Conservation (phyloP, 2,797 vertebrate species). For the Anableps anableps region DNA sequence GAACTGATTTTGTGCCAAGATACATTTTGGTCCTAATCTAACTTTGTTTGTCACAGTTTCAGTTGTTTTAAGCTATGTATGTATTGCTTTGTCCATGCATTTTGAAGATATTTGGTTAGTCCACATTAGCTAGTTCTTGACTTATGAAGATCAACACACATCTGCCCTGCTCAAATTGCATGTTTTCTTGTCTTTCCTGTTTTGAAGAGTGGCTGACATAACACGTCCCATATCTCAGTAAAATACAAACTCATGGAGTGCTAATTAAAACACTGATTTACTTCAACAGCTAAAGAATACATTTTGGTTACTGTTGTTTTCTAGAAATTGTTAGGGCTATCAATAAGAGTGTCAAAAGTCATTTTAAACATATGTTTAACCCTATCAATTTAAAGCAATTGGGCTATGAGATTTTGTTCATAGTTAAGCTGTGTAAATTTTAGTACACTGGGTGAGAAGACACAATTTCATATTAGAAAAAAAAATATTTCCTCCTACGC, state of each 20-base stretch:
- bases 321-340: neutral
- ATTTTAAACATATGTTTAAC: neutral
- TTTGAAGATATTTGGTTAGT: neutral
- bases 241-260: neutral
- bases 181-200: neutral
- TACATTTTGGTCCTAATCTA: too few species aligned
- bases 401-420: neutral
- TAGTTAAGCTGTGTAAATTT: neutral
- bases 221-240: neutral
- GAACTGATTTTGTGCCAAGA: too few species aligned
- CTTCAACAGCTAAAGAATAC: neutral
- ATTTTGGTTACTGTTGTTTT: neutral
- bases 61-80: neutral
- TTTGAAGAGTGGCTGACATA: neutral
- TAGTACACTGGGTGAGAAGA: conserved; percentile 2
- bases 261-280: neutral
- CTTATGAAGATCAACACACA: neutral
- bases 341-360: too few species aligned
- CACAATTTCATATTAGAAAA: too few species aligned
- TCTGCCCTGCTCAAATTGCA: too few species aligned
- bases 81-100: neutral
- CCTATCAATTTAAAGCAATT: neutral
- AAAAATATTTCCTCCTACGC: too few species aligned
- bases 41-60: too few species aligned
- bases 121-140: neutral